Percentiles rank a stretch among this genome's conserved stretches.
Conservation (phyloP, 2,797 vertebrate genomes). For the Lutjanus campechanus region DNA sequence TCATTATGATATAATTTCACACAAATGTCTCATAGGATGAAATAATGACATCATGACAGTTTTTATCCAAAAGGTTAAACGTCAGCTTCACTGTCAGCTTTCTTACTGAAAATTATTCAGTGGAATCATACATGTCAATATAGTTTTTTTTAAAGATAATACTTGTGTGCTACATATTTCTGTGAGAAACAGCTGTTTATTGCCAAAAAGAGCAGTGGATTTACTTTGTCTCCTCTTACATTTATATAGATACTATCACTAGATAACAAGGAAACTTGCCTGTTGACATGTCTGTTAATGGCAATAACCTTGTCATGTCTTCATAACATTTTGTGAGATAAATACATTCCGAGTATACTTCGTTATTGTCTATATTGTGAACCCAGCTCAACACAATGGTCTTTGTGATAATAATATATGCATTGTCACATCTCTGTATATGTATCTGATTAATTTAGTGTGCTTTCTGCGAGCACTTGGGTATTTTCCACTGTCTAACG, state of each 20-base stretch:
- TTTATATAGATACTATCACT: background rate
- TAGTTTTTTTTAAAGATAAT: no score
- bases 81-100: no score
- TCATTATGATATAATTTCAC: no score
- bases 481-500: conserved; percentile 54
- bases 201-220: background rate
- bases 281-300: conserved; percentile 25
- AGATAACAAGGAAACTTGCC: conserved; percentile 21
- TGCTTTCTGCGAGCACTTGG: conserved; percentile 60
- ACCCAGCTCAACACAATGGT: conserved; percentile 64
- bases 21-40: no score
- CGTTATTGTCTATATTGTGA: conserved; percentile 67
- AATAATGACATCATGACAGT: no score
- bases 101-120: no score
- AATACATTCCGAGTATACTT: conserved; percentile 49
- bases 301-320: conserved; percentile 26
- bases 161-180: background rate
- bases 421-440: conserved; percentile 60
- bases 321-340: conserved; percentile 46
- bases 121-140: no score
- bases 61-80: no score
- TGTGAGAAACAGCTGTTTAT: background rate
- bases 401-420: conserved; percentile 62
- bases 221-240: conserved; percentile 5
- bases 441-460: conserved; percentile 75